Base-by-base conservation (phyloP, 2,888 invertebrate species). In the Orthosia gracilis region DNA sequence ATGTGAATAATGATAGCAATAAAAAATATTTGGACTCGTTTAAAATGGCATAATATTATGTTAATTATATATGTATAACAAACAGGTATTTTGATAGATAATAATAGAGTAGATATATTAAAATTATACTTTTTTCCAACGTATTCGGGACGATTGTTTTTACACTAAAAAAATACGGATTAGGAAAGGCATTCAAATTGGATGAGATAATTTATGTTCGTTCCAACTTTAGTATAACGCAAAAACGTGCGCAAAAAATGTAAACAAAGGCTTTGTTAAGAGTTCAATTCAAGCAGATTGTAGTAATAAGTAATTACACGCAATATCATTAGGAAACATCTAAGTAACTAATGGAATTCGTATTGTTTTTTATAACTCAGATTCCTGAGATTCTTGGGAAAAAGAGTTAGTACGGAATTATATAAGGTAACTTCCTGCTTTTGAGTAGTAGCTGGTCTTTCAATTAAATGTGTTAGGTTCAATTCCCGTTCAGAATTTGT, bases 261-360 rank as follows among this genome's bases (percentile, higher is more conserved):
- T 65, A 74, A 81, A 82, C 85, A 84, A 84, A 67, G 64, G 13
- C 82, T 76, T 82, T 79, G 78, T 79, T 74, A 12, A 13, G 47
- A 50, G n/a, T 69, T 49, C 40, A 55, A 62, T 69, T 49, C 47
- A 61, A 62, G 54, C 47, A 50, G 50, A 50, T 72, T 47, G 58
- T 17, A 69, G 18, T 45, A 76, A 45, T 26, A 12, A 55, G 62
- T 74, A 74, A 81, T 65, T 68, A 57, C 76, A 57, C 55, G 55
- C 52, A 54, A 13, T 57, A 81, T 18, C 52, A 64, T 71, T 68
- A 50, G 3, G 49, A 64, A 59, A 76, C 21, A 13, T 26, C 11
- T 26, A 23, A 40, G 7, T 7, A 21, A 50, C 54, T 17, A 31
- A 18, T 15, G 21, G 47, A 47, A 47, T 72, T 59, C 7, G 13